These are phyloP conservation scores for Ctenochaetus hawaiiensis DNA, from an alignment of 2,797 vertebrate species.

Conservation along the genomic window DNA sequence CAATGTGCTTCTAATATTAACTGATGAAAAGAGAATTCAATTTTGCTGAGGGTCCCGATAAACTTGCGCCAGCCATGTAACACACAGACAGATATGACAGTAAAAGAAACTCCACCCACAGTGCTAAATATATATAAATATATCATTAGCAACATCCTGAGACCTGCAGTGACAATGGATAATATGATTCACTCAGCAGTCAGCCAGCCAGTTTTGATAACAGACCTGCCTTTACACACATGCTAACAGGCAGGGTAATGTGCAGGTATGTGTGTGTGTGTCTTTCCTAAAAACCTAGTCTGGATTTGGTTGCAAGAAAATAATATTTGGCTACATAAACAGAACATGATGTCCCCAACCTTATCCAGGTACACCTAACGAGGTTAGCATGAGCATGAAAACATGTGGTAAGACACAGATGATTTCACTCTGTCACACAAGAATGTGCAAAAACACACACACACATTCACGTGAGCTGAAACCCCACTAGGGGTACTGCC, in stretches of 20 bases:
- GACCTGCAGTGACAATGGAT: conserved; percentile 36
- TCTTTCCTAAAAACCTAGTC: conserved; percentile 17
- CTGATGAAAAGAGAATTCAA: no score
- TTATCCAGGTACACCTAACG: conserved; percentile 55
- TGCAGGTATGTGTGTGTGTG: conserved; percentile 14
- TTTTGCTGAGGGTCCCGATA: no score
- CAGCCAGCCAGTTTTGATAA: conserved; percentile 43
- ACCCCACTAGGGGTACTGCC: background rate
- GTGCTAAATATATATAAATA: conserved; percentile 32
- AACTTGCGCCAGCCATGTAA: no score
- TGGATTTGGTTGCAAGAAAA: conserved; percentile 50
- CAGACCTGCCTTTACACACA: conserved; percentile 47
- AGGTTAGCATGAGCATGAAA: conserved; percentile 46
- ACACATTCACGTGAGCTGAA: background rate
- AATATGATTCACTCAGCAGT: conserved; percentile 52
- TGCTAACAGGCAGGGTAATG: background rate
- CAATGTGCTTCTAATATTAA: no score
- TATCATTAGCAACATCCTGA: conserved; percentile 47
- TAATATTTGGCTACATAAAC: conserved; percentile 39
- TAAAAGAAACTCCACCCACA: no score
- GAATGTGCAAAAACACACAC: conserved; percentile 9
- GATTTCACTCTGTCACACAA: conserved; percentile 29
- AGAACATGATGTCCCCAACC: conserved; percentile 56
- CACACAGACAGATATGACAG: no score
- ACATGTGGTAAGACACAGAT: conserved; percentile 36